Conservation (phyloP, 2,113 vertebrate species). For the Himantopus leucocephalus region DNA sequence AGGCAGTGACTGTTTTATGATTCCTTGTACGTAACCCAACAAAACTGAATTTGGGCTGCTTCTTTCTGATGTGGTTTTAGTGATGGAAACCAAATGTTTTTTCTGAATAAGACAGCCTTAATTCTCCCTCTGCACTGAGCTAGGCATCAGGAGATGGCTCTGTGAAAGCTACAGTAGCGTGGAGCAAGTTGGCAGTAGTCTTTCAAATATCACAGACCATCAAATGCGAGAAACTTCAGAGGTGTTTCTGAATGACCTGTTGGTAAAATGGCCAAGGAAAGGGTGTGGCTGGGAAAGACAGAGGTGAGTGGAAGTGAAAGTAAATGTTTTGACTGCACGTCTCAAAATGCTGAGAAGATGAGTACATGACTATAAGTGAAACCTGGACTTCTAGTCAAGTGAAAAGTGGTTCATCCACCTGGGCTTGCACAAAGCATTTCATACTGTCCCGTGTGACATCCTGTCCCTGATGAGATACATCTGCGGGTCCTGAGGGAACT, state of each 20-base stretch:
- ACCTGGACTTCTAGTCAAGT: background rate
- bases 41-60: background rate
- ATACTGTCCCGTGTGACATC: background rate
- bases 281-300: accelerated
- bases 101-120: background rate
- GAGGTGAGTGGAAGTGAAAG: background rate
- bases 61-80: background rate
- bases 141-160: background rate
- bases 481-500: too few relatives aligned
- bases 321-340: background rate
- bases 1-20: background rate
- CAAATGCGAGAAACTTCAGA: background rate
- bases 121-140: background rate
- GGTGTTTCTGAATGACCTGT: background rate
- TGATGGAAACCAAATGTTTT: background rate
- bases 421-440: background rate
- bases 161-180: background rate
- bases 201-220: background rate
- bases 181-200: background rate
- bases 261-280: background rate
- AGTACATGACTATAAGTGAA: background rate
- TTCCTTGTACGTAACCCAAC: background rate
- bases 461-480: too few relatives aligned
- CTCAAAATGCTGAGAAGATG: background rate
- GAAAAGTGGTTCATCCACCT: background rate